These are phyloP conservation scores for Lepisosteus osseus DNA, from an alignment of 2,113 vertebrate species.

Conservation along the genomic window DNA sequence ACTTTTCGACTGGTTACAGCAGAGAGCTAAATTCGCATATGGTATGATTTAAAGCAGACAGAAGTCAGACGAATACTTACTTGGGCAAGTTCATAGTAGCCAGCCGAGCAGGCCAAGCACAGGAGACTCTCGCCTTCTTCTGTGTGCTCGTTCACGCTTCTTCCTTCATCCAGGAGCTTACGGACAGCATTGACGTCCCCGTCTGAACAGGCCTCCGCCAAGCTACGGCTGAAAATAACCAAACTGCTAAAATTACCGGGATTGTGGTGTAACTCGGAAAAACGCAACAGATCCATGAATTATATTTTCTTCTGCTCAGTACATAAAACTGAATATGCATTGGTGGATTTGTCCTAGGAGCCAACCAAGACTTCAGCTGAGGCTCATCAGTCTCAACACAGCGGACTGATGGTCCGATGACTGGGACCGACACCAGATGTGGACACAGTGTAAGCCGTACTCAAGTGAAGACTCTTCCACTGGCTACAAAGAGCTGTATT, in stretches of 20 bases:
- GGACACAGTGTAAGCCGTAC: too few relatives aligned
- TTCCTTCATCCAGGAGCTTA: conserved; percentile 93
- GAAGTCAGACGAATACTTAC: conserved; percentile 58
- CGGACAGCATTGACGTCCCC: conserved; percentile 96
- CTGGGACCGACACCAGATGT: too few relatives aligned
- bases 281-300: not conserved
- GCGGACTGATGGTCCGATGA: too few relatives aligned
- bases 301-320: not conserved
- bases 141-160: conserved; percentile 96
- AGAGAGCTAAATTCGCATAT: too few relatives aligned
- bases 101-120: conserved; percentile 94
- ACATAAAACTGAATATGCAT: too few relatives aligned
- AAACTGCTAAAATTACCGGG: conserved; percentile 80
- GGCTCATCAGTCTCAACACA: too few relatives aligned
- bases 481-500: too few relatives aligned
- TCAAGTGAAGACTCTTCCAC: too few relatives aligned
- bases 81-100: conserved; percentile 98
- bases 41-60: too few relatives aligned
- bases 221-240: conserved; percentile 93
- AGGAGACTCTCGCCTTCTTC: conserved; percentile 97
- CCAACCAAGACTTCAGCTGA: too few relatives aligned
- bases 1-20: too few relatives aligned
- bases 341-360: too few relatives aligned
- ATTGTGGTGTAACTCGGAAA: conserved; percentile 45
- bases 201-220: conserved; percentile 97